Percentiles rank a stretch among this genome's conserved stretches.
phyloP scores from a whole-genome alignment of 2,797 vertebrate species.

The Huso huso region DNA sequence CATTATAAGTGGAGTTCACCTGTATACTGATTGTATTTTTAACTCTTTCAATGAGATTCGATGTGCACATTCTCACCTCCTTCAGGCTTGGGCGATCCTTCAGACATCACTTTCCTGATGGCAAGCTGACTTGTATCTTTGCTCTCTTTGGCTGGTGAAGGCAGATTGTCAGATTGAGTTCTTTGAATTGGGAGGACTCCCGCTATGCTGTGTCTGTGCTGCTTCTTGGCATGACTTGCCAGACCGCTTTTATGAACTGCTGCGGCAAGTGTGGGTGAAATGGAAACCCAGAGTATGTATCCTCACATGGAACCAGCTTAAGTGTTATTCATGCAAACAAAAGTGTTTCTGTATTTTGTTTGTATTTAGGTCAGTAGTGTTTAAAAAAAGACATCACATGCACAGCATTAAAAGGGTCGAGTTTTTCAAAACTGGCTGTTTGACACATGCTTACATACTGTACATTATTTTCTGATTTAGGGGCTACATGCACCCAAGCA shows the following conservation, averaged over 20 bases:
- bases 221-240: slow-evolving; percentile 80
- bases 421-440: slow-evolving; percentile 71
- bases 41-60: slow-evolving; percentile 33
- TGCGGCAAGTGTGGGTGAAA: slow-evolving; percentile 78
- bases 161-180: slow-evolving; percentile 90
- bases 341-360: slow-evolving; percentile 48
- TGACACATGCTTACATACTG: slow-evolving; percentile 30
- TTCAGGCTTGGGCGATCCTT: slow-evolving; percentile 83
- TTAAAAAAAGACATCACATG: slow-evolving; percentile 68
- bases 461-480: not conserved
- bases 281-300: slow-evolving; percentile 92
- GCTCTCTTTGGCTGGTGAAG: slow-evolving; percentile 89
- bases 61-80: slow-evolving; percentile 69
- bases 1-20: no score
- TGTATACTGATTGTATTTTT: no score
- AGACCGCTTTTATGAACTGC: slow-evolving; percentile 84
- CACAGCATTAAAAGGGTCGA: slow-evolving; percentile 56
- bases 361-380: slow-evolving; percentile 55
- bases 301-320: slow-evolving; percentile 88
- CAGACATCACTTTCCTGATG: slow-evolving; percentile 91
- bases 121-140: slow-evolving; percentile 87
- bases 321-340: slow-evolving; percentile 90
- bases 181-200: slow-evolving; percentile 91
- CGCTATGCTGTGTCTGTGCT: slow-evolving; percentile 97
- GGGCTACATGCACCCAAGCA: not conserved